A percentile compares a stretch with the other conserved stretches of the same genome.
Evolutionary conservation across 2,888 invertebrate genomes (phyloP).

Genomic region (Helleia helle): DNA sequence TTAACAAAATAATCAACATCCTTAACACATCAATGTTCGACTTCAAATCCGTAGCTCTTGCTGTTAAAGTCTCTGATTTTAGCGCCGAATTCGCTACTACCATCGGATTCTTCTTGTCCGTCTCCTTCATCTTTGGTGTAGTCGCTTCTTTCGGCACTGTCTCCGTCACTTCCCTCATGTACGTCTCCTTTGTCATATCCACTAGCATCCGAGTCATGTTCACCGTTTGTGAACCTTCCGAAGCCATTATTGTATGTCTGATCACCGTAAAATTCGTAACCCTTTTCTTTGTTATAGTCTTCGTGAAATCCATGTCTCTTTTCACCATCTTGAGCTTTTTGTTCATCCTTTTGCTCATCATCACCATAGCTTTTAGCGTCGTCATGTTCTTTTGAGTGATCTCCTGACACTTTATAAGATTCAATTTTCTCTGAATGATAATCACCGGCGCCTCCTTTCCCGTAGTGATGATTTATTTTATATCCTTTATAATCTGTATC

Average conservation of each 20-base stretch:
- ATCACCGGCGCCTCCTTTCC: constrained; percentile 69
- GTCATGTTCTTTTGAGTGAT: constrained; percentile 72
- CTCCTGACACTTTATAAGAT: constrained; percentile 32
- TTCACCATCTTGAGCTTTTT: not conserved
- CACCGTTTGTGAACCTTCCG: constrained; percentile 70
- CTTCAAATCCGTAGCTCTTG: constrained; percentile 59
- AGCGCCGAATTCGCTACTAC: constrained; percentile 60
- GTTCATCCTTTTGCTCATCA: no score
- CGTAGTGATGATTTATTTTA: constrained; percentile 58
- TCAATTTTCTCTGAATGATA: constrained; percentile 69
- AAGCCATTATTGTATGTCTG: constrained; percentile 74
- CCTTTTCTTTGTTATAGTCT: constrained; percentile 77
- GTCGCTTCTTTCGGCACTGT: constrained; percentile 13
- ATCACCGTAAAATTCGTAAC: constrained; percentile 79
- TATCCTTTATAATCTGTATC: constrained; percentile 69
- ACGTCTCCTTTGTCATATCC: constrained; percentile 46
- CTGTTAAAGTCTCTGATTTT: constrained; percentile 36
- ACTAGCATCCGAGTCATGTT: constrained; percentile 60
- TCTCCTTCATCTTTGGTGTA: constrained; percentile 60
- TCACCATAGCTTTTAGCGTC: constrained; percentile 28
- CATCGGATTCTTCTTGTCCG: constrained; percentile 60
- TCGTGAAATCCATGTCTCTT: constrained; percentile 73
- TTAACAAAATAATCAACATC: constrained; percentile 51
- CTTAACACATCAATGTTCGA: constrained; percentile 45
- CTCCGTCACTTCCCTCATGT: constrained; percentile 41